A percentile compares a stretch with the other conserved stretches of the same genome.
phyloP scores from a whole-genome alignment of 2,797 vertebrate species.

The Anisognathus igniventris region DNA sequence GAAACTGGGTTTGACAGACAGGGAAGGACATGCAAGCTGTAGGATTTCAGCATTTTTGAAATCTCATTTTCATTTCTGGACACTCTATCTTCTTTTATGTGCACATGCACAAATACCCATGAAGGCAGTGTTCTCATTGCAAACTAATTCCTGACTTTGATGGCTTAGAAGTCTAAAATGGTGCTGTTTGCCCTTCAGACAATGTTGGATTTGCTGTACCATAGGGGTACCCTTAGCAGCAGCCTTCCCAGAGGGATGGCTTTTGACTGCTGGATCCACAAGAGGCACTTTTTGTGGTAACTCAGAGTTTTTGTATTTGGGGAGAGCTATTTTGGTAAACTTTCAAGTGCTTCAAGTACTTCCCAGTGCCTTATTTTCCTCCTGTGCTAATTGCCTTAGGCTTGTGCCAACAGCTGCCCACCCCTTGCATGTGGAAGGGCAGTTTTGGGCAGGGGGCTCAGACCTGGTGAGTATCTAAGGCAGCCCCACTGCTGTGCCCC shows the following conservation, averaged over 20 bases:
- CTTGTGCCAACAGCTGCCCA: background rate
- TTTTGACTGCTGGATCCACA: background rate
- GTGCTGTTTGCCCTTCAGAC: background rate
- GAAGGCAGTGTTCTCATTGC: background rate
- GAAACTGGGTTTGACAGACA: constrained; percentile 50
- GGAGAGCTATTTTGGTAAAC: background rate
- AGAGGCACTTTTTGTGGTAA: background rate
- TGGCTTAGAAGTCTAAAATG: background rate
- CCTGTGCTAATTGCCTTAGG: background rate
- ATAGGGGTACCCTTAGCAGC: background rate
- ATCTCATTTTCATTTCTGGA: constrained; percentile 61
- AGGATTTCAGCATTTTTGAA: constrained; percentile 47
- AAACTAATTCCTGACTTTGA: background rate
- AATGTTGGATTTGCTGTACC: background rate
- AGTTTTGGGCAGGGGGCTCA: background rate
- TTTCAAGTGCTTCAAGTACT: background rate
- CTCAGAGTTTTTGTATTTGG: background rate
- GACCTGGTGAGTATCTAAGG: background rate
- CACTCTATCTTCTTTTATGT: constrained; percentile 10
- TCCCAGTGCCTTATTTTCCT: background rate
- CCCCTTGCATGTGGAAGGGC: background rate
- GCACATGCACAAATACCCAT: background rate
- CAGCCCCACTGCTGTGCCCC: background rate
- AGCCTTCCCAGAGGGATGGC: rapidly evolving
- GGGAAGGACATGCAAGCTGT: constrained; percentile 40